phyloP scores from a whole-genome alignment of 1,140 invertebrate genomes.

The Leptonema lineaticorne region DNA sequence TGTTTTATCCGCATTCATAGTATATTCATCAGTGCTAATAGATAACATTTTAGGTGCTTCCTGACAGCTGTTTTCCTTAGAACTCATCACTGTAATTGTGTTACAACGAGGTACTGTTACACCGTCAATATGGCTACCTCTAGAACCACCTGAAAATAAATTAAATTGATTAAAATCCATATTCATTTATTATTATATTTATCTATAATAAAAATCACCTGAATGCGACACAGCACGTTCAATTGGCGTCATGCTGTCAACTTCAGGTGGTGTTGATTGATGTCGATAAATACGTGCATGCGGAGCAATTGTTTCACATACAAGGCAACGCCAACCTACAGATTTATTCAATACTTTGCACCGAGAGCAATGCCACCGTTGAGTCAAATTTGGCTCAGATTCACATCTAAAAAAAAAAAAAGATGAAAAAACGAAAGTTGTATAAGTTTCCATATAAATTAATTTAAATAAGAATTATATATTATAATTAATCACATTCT shows the following conservation, averaged over 20 bases:
- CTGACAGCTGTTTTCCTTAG: conserved; percentile 44
- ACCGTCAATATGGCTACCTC: conserved; percentile 48
- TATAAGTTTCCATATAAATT: background rate
- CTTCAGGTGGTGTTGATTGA: background rate
- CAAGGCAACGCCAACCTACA: conserved; percentile 54
- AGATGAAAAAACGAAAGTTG: no score
- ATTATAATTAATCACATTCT: background rate
- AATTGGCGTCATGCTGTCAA: conserved; percentile 30
- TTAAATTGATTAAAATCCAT: background rate
- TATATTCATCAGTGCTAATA: conserved; percentile 35
- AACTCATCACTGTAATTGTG: conserved; percentile 59
- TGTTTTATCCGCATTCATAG: conserved; percentile 49
- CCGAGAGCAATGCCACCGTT: conserved; percentile 50
- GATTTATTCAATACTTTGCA: conserved; percentile 54
- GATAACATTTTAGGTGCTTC: conserved; percentile 29
- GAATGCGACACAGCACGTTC: conserved; percentile 18
- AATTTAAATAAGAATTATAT: background rate
- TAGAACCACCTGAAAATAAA: conserved; percentile 10
- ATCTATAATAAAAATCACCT: background rate
- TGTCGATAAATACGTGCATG: conserved; percentile 52
- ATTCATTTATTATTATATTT: background rate
- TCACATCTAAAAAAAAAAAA: conserved; percentile 33
- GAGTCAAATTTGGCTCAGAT: conserved; percentile 52
- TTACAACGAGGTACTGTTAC: conserved; percentile 59
- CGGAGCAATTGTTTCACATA: conserved; percentile 53